A percentile compares a stretch with the other conserved stretches of the same genome.
Conservation (phyloP, 2,888 invertebrate genomes). For the Catonia carolina region DNA sequence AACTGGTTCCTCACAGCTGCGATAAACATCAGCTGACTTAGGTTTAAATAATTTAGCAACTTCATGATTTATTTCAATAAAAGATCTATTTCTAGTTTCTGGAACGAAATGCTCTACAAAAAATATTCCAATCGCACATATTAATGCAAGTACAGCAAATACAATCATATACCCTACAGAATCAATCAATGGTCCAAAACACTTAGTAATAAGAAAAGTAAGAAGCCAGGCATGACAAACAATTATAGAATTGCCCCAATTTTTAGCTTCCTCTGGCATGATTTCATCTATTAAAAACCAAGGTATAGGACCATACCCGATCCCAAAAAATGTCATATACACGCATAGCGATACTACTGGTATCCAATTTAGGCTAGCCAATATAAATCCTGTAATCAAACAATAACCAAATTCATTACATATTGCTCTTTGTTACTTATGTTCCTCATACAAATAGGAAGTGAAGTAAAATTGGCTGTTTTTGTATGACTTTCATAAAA, state of each 20-base stretch:
- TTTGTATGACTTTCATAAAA: too few species aligned
- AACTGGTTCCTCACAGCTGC: too few species aligned
- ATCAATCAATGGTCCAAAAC: conserved; percentile 54
- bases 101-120: conserved; percentile 31
- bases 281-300: conserved; percentile 45
- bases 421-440: too few species aligned
- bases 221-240: conserved; percentile 41
- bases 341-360: conserved; percentile 40
- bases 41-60: background rate
- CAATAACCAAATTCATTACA: too few species aligned
- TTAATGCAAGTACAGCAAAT: conserved; percentile 26
- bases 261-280: conserved; percentile 42
- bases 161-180: conserved; percentile 23
- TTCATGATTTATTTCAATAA: conserved; percentile 27
- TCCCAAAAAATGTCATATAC: conserved; percentile 41
- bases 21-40: too few species aligned
- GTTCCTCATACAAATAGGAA: too few species aligned
- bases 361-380: conserved; percentile 37
- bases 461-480: background rate
- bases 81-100: conserved; percentile 33
- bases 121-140: conserved; percentile 27
- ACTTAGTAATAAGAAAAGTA: conserved; percentile 40
- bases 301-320: conserved; percentile 44
- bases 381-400: conserved; percentile 22
- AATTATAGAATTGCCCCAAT: conserved; percentile 41